Conservation (phyloP, 2,888 invertebrate genomes). For the Lepidocyrtinus sp. region DNA sequence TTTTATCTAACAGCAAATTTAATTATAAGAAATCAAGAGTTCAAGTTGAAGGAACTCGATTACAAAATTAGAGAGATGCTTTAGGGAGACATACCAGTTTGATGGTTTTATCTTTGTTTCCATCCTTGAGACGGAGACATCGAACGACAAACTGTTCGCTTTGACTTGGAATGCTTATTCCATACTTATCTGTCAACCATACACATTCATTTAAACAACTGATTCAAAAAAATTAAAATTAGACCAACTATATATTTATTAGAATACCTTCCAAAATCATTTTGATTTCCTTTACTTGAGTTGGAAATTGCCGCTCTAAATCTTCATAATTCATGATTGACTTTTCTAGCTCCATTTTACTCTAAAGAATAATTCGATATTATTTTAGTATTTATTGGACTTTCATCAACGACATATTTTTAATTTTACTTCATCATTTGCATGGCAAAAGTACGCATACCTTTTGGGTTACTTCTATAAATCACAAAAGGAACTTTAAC, state of each 20-base stretch:
- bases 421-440: too few relatives aligned
- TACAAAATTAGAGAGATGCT: neutral
- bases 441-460: too few relatives aligned
- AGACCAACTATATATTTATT: neutral
- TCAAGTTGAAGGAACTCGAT: too few relatives aligned
- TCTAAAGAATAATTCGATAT: too few relatives aligned
- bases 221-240: neutral
- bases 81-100: slow-evolving; percentile 18
- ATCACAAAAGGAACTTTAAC: too few relatives aligned
- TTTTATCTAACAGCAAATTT: slow-evolving; percentile 8
- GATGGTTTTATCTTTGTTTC: slow-evolving; percentile 16
- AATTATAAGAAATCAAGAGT: too few relatives aligned
- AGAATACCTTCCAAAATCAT: slow-evolving; percentile 5
- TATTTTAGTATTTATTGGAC: too few relatives aligned
- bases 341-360: too few relatives aligned
- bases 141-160: slow-evolving; percentile 23
- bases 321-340: neutral
- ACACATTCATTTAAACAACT: neutral
- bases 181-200: slow-evolving; percentile 16
- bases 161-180: neutral
- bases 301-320: neutral
- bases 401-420: too few relatives aligned
- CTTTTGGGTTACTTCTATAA: too few relatives aligned
- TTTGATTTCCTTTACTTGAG: neutral
- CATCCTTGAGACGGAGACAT: slow-evolving; percentile 28